Percentiles rank a stretch among this genome's conserved stretches.
These are phyloP conservation scores for Plotosus lineatus DNA, from an alignment of 2,113 vertebrate species.

Conservation along the genomic window DNA sequence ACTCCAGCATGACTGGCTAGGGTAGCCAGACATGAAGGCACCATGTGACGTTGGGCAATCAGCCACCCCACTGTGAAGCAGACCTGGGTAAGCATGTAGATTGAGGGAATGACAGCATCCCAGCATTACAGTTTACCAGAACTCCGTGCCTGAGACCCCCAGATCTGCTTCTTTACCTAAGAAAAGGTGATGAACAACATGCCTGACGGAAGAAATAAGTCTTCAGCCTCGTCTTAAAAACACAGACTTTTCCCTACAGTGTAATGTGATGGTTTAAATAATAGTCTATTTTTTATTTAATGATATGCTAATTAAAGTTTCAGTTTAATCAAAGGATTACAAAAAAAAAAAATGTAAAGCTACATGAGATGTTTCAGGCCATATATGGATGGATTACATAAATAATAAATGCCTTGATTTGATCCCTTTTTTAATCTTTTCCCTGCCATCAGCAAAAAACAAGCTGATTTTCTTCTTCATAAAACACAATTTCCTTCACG, in stretches of 20 bases:
- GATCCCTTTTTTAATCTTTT: background rate
- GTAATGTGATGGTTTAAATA: background rate
- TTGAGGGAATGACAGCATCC: no score
- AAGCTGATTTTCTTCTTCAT: background rate
- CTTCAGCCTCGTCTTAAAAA: no score
- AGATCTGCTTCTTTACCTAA: no score
- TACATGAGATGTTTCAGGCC: background rate
- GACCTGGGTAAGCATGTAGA: no score
- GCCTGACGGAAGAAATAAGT: no score
- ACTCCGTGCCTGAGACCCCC: no score
- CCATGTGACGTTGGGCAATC: no score
- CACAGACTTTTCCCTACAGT: background rate
- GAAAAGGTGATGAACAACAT: no score
- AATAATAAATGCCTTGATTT: background rate
- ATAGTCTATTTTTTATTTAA: background rate
- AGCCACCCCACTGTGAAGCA: no score
- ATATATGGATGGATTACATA: background rate
- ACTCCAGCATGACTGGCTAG: no score
- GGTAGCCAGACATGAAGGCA: no score
- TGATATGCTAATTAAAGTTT: background rate
- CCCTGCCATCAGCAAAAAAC: background rate
- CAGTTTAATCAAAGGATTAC: background rate
- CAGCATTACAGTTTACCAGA: no score
- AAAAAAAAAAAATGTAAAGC: background rate
- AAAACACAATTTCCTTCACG: conserved; percentile 1